phyloP scores from a whole-genome alignment of 2,113 vertebrate species.

The Prunella fulvescens region DNA sequence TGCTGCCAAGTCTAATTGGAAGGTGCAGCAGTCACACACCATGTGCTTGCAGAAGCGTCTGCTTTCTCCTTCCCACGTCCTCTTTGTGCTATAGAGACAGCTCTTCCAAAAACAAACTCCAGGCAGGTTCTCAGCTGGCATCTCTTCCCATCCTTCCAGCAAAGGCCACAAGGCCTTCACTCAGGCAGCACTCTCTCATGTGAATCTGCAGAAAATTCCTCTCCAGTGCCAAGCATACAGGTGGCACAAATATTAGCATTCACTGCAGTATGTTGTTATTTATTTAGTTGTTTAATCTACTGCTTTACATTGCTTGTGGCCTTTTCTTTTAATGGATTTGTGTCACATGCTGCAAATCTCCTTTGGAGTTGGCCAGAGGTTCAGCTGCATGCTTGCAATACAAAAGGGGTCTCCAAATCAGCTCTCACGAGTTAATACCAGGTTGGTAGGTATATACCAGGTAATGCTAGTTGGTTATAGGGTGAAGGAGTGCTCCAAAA shows the following conservation, averaged over 20 bases:
- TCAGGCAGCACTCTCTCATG: neutral
- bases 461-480: neutral
- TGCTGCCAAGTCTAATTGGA: neutral
- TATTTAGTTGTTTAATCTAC: conserved; percentile 23
- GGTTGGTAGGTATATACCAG: too few relatives aligned
- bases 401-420: neutral
- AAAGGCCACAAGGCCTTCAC: neutral
- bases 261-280: neutral
- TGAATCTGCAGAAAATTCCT: neutral
- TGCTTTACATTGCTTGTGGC: conserved; percentile 11
- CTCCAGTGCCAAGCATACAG: neutral
- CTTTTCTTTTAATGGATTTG: conserved; percentile 30
- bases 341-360: conserved; percentile 21
- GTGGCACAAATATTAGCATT: conserved; percentile 16
- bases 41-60: neutral
- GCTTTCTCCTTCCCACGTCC: neutral
- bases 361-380: neutral
- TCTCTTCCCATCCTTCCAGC: neutral
- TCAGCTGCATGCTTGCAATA: rapidly evolving
- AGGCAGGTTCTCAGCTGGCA: neutral
- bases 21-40: neutral
- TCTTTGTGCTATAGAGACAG: neutral
- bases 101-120: neutral
- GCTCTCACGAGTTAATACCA: neutral
- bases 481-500: neutral